Evolutionary conservation across 2,888 invertebrate genomes (phyloP).

Genomic region (Orthosia gothica): DNA sequence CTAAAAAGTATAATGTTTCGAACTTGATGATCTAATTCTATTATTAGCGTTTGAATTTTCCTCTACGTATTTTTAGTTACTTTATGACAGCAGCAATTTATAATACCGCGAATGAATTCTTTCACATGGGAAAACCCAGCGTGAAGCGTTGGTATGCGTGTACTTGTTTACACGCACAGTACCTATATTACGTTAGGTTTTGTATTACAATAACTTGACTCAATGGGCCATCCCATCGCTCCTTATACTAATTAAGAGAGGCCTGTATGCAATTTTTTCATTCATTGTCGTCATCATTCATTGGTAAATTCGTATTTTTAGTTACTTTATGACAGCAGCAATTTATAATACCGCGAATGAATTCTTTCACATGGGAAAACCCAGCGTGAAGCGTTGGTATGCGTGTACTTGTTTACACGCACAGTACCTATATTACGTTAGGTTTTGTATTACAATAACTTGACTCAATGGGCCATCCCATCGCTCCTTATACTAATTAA

Average conservation of each 20-base stretch:
- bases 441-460: slow-evolving; percentile 21
- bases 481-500: not conserved
- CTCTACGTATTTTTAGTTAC: slow-evolving; percentile 9
- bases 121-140: slow-evolving; percentile 18
- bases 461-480: not conserved
- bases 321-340: not conserved
- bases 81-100: not conserved
- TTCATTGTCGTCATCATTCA: not conserved
- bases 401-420: slow-evolving; percentile 21
- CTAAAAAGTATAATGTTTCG: too few species aligned
- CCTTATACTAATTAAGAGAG: not conserved
- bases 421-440: not conserved
- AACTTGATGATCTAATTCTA: too few species aligned
- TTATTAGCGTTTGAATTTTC: not conserved
- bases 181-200: slow-evolving; percentile 8
- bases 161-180: slow-evolving; percentile 15
- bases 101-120: not conserved
- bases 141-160: slow-evolving; percentile 3
- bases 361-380: slow-evolving; percentile 15
- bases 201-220: slow-evolving; percentile 10
- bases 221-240: not conserved
- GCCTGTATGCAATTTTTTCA: not conserved
- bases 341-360: not conserved
- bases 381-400: slow-evolving; percentile 8
- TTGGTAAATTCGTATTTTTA: not conserved